phyloP scores from a whole-genome alignment of 2,888 invertebrate species.

The Ametastegia equiseti region DNA sequence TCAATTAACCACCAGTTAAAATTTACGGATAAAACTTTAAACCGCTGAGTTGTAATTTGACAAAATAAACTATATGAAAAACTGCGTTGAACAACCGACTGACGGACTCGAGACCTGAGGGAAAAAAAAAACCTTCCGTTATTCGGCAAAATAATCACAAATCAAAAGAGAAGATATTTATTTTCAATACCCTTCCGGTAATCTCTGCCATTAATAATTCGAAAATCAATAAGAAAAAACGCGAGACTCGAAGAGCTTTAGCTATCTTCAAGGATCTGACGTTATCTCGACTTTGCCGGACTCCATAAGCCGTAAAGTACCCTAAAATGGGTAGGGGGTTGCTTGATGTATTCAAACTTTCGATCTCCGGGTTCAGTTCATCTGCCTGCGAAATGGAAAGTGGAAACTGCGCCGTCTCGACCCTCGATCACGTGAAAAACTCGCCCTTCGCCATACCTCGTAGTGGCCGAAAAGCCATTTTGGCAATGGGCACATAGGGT shows the following conservation, averaged over 20 bases:
- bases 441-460: neutral
- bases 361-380: constrained; percentile 8
- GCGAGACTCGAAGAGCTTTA: neutral
- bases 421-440: neutral
- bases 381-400: constrained; percentile 21
- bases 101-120: too few species aligned
- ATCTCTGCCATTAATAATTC: constrained; percentile 9
- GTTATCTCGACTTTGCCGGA: constrained; percentile 25
- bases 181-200: neutral
- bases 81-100: too few species aligned
- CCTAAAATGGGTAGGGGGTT: neutral
- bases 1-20: neutral
- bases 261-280: constrained; percentile 29
- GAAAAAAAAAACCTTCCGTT: too few species aligned
- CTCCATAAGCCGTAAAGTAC: constrained; percentile 20
- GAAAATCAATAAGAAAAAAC: constrained; percentile 12
- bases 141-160: too few species aligned
- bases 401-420: neutral
- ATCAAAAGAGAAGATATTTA: neutral
- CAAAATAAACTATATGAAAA: too few species aligned
- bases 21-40: neutral
- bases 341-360: constrained; percentile 24
- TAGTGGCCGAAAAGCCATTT: neutral
- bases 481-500: neutral
- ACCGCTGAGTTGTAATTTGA: neutral